These are phyloP conservation scores for Zaprionus ornatus DNA, from an alignment of 1,140 invertebrate species.

Conservation along the genomic window DNA sequence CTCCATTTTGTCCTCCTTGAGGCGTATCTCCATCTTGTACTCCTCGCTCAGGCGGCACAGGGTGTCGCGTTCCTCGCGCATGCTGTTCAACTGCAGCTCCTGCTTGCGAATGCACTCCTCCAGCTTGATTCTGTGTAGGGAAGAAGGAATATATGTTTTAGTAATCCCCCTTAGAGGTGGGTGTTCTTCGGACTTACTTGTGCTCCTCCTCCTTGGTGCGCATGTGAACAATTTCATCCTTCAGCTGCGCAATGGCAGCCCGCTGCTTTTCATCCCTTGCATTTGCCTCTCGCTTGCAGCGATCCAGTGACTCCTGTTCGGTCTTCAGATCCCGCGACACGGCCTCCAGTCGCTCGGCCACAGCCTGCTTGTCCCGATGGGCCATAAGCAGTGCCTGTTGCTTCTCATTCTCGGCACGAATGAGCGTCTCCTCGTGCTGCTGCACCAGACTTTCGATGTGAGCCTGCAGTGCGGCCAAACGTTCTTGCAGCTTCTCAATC, in stretches of 20 bases:
- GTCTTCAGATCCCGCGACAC: conserved; percentile 88
- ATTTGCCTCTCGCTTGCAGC: conserved; percentile 88
- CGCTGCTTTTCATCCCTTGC: conserved; percentile 90
- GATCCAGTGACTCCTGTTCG: conserved; percentile 88
- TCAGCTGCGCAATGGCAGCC: conserved; percentile 88
- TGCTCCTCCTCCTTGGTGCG: conserved; percentile 88
- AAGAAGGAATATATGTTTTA: not conserved
- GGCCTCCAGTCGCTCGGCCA: conserved; percentile 90
- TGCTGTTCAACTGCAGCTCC: conserved; percentile 88
- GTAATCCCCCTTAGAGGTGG: not conserved
- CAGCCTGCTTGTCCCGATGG: conserved; percentile 93
- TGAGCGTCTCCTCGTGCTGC: conserved; percentile 92
- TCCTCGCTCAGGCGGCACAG: conserved; percentile 89
- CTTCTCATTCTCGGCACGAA: conserved; percentile 94
- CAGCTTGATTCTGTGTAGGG: conserved; percentile 76
- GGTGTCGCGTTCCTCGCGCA: conserved; percentile 89
- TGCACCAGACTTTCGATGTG: conserved; percentile 91
- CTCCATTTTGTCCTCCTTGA: conserved; percentile 91
- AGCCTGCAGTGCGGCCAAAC: conserved; percentile 89
- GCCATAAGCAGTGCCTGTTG: conserved; percentile 94
- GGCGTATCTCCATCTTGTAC: conserved; percentile 89
- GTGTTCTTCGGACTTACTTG: conserved; percentile 84
- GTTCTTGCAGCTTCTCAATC: conserved; percentile 88
- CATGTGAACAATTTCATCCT: conserved; percentile 89
- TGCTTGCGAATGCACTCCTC: conserved; percentile 90